phyloP scores from a whole-genome alignment of 2,888 invertebrate genomes.

The Stenichneumon culpator region DNA sequence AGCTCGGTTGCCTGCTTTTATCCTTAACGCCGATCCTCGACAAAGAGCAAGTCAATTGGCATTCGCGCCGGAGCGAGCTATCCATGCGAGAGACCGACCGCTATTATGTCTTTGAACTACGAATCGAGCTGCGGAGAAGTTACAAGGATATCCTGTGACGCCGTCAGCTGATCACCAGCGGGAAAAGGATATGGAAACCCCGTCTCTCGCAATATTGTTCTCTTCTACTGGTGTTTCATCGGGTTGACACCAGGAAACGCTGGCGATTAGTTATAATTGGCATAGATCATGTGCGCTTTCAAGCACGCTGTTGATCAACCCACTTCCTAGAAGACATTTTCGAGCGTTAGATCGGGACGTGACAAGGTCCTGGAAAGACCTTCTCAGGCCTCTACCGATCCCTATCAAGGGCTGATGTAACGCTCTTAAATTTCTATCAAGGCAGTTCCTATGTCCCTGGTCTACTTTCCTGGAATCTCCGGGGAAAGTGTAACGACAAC shows the following conservation, averaged over 20 bases:
- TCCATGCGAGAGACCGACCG: not conserved
- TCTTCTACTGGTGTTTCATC: not conserved
- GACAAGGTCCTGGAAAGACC: no score
- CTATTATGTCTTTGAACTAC: slow-evolving; percentile 5
- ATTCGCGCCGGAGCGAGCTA: not conserved
- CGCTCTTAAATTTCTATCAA: no score
- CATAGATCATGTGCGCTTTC: no score
- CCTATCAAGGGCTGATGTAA: no score
- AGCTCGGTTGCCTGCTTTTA: slow-evolving; percentile 5
- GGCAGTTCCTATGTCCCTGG: not conserved
- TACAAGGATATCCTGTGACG: not conserved
- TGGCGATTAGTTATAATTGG: no score
- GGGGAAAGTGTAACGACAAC: slow-evolving; percentile 36
- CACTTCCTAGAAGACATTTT: not conserved
- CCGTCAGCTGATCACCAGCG: not conserved
- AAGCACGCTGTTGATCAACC: no score
- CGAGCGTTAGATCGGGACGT: no score
- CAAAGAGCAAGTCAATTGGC: not conserved
- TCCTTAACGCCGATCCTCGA: not conserved
- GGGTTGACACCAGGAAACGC: not conserved
- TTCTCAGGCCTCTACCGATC: no score
- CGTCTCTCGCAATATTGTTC: not conserved
- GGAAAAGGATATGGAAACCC: slow-evolving; percentile 7
- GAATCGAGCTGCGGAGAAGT: slow-evolving; percentile 13
- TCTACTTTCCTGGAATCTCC: slow-evolving; percentile 26